phyloP scores from a whole-genome alignment of 2,888 invertebrate genomes.

The Odontothrips loti region DNA sequence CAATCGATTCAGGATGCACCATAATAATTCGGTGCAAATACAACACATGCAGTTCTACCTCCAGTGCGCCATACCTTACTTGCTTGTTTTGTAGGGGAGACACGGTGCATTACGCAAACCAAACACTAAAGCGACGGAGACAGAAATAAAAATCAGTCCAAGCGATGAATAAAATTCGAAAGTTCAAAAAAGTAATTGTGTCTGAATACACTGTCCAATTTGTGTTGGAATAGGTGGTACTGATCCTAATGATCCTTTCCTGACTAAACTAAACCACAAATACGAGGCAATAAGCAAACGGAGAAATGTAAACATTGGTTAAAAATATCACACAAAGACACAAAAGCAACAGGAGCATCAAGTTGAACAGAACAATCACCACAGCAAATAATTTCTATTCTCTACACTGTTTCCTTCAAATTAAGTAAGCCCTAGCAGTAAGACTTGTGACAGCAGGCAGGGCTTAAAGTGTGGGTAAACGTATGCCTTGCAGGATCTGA shows the following conservation, averaged over 20 bases:
- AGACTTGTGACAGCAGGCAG: too few relatives aligned
- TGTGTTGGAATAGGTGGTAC: too few relatives aligned
- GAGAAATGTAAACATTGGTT: background rate
- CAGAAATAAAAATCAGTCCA: background rate
- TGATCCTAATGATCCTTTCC: too few relatives aligned
- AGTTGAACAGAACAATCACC: background rate
- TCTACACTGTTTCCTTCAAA: too few relatives aligned
- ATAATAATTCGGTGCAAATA: too few relatives aligned
- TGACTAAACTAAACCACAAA: too few relatives aligned
- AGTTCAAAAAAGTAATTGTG: background rate
- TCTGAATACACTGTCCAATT: background rate
- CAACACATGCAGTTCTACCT: background rate
- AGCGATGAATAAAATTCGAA: background rate
- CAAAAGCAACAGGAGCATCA: constrained; percentile 15
- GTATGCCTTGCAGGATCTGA: too few relatives aligned
- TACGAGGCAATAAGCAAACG: background rate
- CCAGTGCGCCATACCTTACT: background rate
- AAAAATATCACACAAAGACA: background rate
- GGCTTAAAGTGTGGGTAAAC: too few relatives aligned
- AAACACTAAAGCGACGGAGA: background rate
- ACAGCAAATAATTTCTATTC: background rate
- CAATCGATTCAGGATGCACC: too few relatives aligned
- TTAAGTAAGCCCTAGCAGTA: too few relatives aligned
- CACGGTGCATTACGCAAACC: background rate
- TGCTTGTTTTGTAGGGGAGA: background rate